These are phyloP conservation scores for Trachelus iudaicus DNA, from an alignment of 2,888 invertebrate species.

Conservation along the genomic window DNA sequence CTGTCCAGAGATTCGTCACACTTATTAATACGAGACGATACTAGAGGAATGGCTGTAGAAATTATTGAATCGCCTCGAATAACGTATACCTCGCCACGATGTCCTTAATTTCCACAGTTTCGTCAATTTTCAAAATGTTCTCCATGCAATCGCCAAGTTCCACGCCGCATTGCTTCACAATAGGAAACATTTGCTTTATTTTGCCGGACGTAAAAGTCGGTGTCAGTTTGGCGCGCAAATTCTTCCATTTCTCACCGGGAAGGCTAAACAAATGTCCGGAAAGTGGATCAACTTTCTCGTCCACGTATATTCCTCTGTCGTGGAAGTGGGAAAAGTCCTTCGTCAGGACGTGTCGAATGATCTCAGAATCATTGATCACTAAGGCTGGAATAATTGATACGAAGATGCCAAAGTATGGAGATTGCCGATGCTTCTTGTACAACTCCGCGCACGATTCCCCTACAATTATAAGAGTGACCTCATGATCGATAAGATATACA, in stretches of 20 bases:
- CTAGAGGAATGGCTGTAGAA: too few relatives aligned
- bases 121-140: constrained; percentile 42
- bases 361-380: constrained; percentile 72
- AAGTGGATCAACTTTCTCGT: constrained; percentile 72
- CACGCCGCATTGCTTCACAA: constrained; percentile 70
- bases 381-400: constrained; percentile 73
- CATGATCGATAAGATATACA: too few relatives aligned
- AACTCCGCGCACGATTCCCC: not conserved
- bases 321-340: constrained; percentile 75
- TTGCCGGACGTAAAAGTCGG: constrained; percentile 77
- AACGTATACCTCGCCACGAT: not conserved
- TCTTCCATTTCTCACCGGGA: constrained; percentile 73
- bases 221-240: constrained; percentile 72
- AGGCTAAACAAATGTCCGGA: constrained; percentile 72
- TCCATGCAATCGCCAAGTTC: constrained; percentile 67
- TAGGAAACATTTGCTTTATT: constrained; percentile 74
- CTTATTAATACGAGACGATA: too few relatives aligned
- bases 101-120: constrained; percentile 43
- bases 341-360: constrained; percentile 70
- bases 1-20: constrained; percentile 21
- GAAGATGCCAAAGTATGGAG: constrained; percentile 71
- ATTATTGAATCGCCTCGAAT: too few relatives aligned
- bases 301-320: constrained; percentile 73
- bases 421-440: not conserved
- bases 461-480: too few relatives aligned